A percentile compares a stretch with the other conserved stretches of the same genome.
These are phyloP conservation scores for Micropoecilia bifurca DNA, from an alignment of 2,797 vertebrate genomes.

Conservation along the genomic window DNA sequence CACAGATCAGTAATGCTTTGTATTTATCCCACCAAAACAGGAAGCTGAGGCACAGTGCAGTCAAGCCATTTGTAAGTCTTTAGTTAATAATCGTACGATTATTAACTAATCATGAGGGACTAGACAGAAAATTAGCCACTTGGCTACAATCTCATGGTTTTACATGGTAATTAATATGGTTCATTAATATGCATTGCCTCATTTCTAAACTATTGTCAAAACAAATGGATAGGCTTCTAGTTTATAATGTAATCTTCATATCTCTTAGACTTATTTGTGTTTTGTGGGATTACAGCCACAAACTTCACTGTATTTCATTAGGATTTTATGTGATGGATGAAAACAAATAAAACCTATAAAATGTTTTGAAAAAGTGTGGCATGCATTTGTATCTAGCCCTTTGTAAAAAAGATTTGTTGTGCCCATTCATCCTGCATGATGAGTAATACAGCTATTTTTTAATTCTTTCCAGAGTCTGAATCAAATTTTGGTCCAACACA, in stretches of 20 bases:
- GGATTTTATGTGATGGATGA: not conserved
- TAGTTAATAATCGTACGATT: not conserved
- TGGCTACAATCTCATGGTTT: not conserved
- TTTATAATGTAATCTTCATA: not conserved
- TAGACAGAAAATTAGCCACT: not conserved
- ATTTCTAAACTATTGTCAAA: not conserved
- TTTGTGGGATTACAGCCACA: not conserved
- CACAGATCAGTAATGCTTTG: slow-evolving; percentile 16
- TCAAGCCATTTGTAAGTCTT: slow-evolving; percentile 14
- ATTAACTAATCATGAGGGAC: not conserved
- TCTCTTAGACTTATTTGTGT: not conserved
- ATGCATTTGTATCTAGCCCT: not conserved
- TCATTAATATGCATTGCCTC: not conserved
- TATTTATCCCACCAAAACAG: not conserved
- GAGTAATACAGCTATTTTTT: not conserved
- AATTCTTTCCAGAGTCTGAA: not conserved
- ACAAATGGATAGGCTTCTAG: not conserved
- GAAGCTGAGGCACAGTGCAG: slow-evolving; percentile 6
- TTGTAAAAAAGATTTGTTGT: not conserved
- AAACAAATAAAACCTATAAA: not conserved
- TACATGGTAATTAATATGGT: not conserved
- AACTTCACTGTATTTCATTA: not conserved
- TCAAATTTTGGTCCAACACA: not conserved
- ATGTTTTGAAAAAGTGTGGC: not conserved
- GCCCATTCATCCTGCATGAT: not conserved